These are phyloP conservation scores for Lasioglossum albipes DNA, from an alignment of 1,140 invertebrate genomes.

Conservation along the genomic window DNA sequence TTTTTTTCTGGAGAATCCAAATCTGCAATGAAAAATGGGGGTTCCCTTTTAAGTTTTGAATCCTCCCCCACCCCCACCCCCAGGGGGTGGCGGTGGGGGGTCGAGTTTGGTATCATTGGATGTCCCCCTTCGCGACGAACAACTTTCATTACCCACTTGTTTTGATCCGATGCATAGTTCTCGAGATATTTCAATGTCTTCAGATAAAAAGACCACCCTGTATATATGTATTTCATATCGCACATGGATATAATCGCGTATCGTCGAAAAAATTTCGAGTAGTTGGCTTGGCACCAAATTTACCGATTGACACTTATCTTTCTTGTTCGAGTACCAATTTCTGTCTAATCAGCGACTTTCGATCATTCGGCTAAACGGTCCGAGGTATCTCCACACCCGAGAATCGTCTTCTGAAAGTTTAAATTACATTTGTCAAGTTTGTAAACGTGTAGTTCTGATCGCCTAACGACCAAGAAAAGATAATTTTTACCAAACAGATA, in stretches of 20 bases:
- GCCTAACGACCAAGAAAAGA: not conserved
- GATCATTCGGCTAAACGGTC: slow-evolving; percentile 35
- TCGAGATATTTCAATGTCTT: too few relatives aligned
- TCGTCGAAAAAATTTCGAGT: slow-evolving; percentile 43
- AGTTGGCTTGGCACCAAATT: slow-evolving; percentile 46
- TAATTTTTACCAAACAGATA: not conserved
- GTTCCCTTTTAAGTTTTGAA: too few relatives aligned
- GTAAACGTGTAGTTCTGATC: too few relatives aligned
- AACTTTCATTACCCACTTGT: too few relatives aligned
- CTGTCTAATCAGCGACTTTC: slow-evolving; percentile 44
- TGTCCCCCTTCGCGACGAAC: too few relatives aligned
- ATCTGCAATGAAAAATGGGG: too few relatives aligned
- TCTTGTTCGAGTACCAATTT: slow-evolving; percentile 22
- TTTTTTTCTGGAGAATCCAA: too few relatives aligned
- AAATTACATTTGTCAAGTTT: slow-evolving; percentile 29
- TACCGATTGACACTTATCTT: slow-evolving; percentile 32
- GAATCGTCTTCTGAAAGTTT: slow-evolving; percentile 34
- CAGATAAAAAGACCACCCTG: too few relatives aligned
- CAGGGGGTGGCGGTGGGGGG: too few relatives aligned
- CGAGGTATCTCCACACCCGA: slow-evolving; percentile 2
- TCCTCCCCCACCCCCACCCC: too few relatives aligned
- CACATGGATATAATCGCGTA: not conserved
- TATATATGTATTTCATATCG: not conserved
- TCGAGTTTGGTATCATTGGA: too few relatives aligned
- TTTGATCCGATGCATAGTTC: too few relatives aligned